Base-by-base conservation (phyloP, 2,888 invertebrate genomes). In the Pheosia gnoma region DNA sequence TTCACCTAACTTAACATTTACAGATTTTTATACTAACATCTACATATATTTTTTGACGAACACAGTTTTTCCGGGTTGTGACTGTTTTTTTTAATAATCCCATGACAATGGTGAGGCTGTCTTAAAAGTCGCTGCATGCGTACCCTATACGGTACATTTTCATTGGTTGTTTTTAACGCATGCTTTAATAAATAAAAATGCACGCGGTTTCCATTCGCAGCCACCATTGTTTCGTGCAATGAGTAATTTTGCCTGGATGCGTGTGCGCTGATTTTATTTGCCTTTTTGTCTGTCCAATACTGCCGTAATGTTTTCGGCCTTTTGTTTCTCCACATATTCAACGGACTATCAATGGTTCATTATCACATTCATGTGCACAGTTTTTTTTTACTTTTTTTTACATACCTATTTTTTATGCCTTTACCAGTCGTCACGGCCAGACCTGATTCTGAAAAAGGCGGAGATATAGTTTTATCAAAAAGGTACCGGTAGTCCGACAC, bases 151-250 rank as follows among this genome's bases (percentile, higher is more conserved):
- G 84, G 85, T 75, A 81, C 71, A 84, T 85, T 84, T 81, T 82
- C 78, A 77, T 77, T 71, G 76, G 74, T 74, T 80, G 74, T 82
- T 87, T 88, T 88, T 87, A 86, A 82, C 75, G 75, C 76, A 76
- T 75, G 78, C 79, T 73, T 77, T 79, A 80, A 87, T 88, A 86
- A 86, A 89, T 85, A 86, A 88, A 86, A 81, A 77, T 72, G 78
- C 74, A 79, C 74, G 80, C 81, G 89, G 25, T 25, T 25, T 25
- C 25, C 25, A 25, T 25, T 25, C 25, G 25, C 25, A 25, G 91
- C 80, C 78, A 37, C 90, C 91, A 92, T 93, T 92, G 92, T 92
- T 91, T 85, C 81, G 72, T 64, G 77, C 78, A 73, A 86, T 86
- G 79, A 85, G 86, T 86, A 88, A 90, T 89, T 90, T 85, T 83